A percentile compares a stretch with the other conserved stretches of the same genome.
Evolutionary conservation across 2,888 invertebrate genomes (phyloP).

Genomic region (Parascotia fuliginaria): DNA sequence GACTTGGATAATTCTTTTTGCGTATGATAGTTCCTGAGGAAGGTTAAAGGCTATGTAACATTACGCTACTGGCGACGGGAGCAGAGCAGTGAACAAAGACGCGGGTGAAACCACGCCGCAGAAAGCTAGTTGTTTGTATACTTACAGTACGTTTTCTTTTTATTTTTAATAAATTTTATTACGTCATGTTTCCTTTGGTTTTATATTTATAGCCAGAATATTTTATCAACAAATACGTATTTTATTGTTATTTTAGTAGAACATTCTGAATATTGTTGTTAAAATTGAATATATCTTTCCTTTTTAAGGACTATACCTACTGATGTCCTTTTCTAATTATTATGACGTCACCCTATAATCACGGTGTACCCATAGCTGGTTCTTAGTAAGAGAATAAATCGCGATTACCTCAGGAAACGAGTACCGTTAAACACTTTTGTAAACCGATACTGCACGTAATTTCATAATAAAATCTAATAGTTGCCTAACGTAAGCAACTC

Average conservation of each 20-base stretch:
- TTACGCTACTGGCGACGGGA: too few relatives aligned
- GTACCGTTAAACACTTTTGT: constrained; percentile 43
- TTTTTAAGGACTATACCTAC: background rate
- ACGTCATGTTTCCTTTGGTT: constrained; percentile 44
- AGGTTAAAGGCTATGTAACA: too few relatives aligned
- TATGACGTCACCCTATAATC: constrained; percentile 12
- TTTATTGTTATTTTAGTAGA: constrained; percentile 8
- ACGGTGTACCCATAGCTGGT: constrained; percentile 1
- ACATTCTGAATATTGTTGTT: constrained; percentile 1
- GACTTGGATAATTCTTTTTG: too few relatives aligned
- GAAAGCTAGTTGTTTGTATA: too few relatives aligned
- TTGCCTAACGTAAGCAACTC: constrained; percentile 59
- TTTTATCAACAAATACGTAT: constrained; percentile 22
- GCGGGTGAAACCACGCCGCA: too few relatives aligned
- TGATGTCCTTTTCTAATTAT: background rate
- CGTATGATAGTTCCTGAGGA: too few relatives aligned
- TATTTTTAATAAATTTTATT: constrained; percentile 50
- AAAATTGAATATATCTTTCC: constrained; percentile 2
- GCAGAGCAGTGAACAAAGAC: too few relatives aligned
- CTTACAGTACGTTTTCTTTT: too few relatives aligned
- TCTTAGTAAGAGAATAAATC: constrained; percentile 14
- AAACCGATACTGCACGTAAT: constrained; percentile 48
- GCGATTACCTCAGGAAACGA: constrained; percentile 17
- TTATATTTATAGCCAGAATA: constrained; percentile 33
- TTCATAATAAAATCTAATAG: constrained; percentile 57